phyloP scores from a whole-genome alignment of 2,797 vertebrate genomes.

The Halcyon badia region DNA sequence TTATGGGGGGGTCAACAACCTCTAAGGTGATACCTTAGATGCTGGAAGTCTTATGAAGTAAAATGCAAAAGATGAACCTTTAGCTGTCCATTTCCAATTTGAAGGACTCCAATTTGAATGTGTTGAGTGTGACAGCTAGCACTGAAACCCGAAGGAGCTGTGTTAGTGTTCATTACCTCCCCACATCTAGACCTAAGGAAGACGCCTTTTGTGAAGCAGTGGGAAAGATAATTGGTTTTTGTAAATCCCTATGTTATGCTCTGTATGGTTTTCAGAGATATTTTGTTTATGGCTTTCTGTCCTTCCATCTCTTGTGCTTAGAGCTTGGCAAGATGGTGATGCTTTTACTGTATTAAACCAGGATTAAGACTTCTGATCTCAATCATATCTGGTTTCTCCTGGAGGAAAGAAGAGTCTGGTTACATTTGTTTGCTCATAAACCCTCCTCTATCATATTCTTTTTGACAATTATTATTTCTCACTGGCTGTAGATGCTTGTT shows the following conservation, averaged over 20 bases:
- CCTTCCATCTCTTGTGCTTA: slow-evolving; percentile 3
- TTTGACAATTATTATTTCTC: slow-evolving; percentile 19
- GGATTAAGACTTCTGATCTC: background rate
- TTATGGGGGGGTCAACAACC: background rate
- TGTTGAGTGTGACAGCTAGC: background rate
- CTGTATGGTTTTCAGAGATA: background rate
- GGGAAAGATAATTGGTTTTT: background rate
- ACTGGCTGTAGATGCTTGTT: background rate
- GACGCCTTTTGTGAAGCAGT: background rate
- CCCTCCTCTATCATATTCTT: background rate
- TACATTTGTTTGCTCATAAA: background rate
- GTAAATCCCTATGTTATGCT: fast-evolving
- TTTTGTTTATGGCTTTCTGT: background rate
- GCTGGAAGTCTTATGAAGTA: background rate
- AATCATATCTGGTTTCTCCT: background rate
- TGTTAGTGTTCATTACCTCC: background rate
- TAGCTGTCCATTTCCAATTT: background rate
- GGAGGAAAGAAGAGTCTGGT: background rate
- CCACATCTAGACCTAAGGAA: background rate
- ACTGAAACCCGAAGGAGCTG: background rate
- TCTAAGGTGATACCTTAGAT: background rate
- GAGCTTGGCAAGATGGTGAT: background rate
- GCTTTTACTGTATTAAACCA: slow-evolving; percentile 1
- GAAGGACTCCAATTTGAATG: background rate
- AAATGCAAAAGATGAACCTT: background rate